Percentiles rank a stretch among this genome's conserved stretches.
Evolutionary conservation across 2,888 invertebrate species (phyloP).

Genomic region (Ophion obscuratus): DNA sequence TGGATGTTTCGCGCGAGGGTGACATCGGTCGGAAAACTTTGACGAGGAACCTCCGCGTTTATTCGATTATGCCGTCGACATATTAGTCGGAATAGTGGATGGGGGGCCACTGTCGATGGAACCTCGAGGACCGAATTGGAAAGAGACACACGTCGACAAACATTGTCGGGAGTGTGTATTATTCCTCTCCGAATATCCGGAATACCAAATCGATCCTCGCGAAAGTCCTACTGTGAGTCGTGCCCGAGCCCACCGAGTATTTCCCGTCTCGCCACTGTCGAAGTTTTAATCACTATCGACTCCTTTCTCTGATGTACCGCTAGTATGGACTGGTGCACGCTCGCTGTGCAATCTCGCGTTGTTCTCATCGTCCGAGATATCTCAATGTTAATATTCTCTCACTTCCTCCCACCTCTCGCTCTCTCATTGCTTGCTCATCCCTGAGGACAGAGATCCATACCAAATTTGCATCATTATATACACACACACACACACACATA

Average conservation of each 20-base stretch:
- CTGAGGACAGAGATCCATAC: constrained; percentile 49
- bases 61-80: constrained; percentile 35
- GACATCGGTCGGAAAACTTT: constrained; percentile 20
- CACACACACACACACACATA: constrained; percentile 55
- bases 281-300: constrained; percentile 83
- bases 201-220: constrained; percentile 77
- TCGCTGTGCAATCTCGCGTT: not conserved
- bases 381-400: constrained; percentile 41
- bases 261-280: constrained; percentile 75
- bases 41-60: constrained; percentile 17
- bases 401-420: constrained; percentile 22
- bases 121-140: constrained; percentile 49
- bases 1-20: not conserved
- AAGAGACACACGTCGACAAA: constrained; percentile 32
- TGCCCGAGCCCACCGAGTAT: constrained; percentile 31
- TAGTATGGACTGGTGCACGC: constrained; percentile 27
- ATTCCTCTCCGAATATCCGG: constrained; percentile 73
- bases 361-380: constrained; percentile 44
- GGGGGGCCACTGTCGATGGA: constrained; percentile 47
- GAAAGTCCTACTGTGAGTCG: constrained; percentile 70
- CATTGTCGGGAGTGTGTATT: constrained; percentile 38
- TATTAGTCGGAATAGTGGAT: constrained; percentile 32
- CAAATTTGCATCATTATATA: constrained; percentile 36
- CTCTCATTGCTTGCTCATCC: constrained; percentile 48
- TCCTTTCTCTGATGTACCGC: constrained; percentile 73